Evolutionary conservation across 2,113 vertebrate genomes (phyloP), one percentile per base, ranked within the genome.

Genomic region (Nycticryphes semicollaris): DNA sequence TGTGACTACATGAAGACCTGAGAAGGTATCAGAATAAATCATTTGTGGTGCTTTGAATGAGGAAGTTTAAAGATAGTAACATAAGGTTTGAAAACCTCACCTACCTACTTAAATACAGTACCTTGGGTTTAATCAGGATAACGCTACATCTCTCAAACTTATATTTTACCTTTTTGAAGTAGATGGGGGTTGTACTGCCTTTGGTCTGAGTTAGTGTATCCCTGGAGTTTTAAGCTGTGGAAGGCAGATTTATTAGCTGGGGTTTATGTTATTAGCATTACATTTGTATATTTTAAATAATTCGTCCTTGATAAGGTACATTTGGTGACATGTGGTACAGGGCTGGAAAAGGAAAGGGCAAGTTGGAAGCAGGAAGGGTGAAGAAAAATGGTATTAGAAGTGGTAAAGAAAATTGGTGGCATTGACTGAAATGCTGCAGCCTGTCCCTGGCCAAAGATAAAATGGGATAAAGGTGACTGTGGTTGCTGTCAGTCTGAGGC

Each of bases 381-480:
- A 30, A 45, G 31, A 67, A 20, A 45, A 45, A 17, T 45, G 43
- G 14, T 45, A 45, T 45, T 45, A 45, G 14, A 45, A 45, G 43
- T 45, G 43, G 14, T 45, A 12, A 45, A 45, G 43, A 17, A 17
- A 39, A 53, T 8, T 10, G 14, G 10, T 8, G 50, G 22, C 18
- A 2, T 27, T 53, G 9, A 30, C 39, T 56, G 68, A 56, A 69
- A 50, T 7, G 10, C 9, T 4, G 7, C 3, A 8, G 15, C 3
- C 1, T 1, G 1, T 28, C 53, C 70, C 8, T 68, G 68, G 13
- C 16, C 22, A 13, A 30, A 86, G 53, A 25, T 53, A 31, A 68
- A 74, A 20, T 4, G 17, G 16, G 43, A 28, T 16, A 23, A 41
- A 53, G 31, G 31, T 37, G 20, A 22, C 10, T 0, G 0, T 25